Conservation (phyloP, 1,140 invertebrate species). For the Caerostris darwini region DNA sequence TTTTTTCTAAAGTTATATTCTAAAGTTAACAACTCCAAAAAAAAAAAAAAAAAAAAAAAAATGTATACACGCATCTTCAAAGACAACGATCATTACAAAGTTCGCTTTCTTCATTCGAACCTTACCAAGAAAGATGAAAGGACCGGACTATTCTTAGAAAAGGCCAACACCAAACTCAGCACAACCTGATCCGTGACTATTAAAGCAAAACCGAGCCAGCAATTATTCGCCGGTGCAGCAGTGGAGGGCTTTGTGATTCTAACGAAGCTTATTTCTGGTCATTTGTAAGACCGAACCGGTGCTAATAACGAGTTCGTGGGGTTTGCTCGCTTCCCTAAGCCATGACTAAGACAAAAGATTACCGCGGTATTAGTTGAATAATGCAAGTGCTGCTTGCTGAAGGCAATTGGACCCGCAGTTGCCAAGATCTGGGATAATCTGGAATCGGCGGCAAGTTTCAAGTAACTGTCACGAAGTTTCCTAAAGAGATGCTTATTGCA, state of each 20-base stretch:
- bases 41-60: too few relatives aligned
- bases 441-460: background rate
- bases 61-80: too few relatives aligned
- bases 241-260: background rate
- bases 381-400: background rate
- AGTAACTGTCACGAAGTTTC: background rate
- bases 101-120: too few relatives aligned
- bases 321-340: background rate
- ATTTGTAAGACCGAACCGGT: constrained; percentile 16
- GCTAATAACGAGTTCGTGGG: background rate
- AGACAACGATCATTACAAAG: too few relatives aligned
- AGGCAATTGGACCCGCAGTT: constrained; percentile 14
- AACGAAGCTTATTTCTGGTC: constrained; percentile 37
- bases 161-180: too few relatives aligned
- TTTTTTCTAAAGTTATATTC: too few relatives aligned
- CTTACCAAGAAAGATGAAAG: too few relatives aligned
- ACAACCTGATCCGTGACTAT: too few relatives aligned
- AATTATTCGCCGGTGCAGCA: background rate
- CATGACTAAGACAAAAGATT: constrained; percentile 36
- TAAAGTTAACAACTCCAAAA: too few relatives aligned
- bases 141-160: too few relatives aligned
- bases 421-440: constrained; percentile 3
- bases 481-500: background rate
- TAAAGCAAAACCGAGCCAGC: background rate
- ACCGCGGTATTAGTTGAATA: constrained; percentile 7